These are phyloP conservation scores for Eupeodes corollae DNA, from an alignment of 1,140 invertebrate genomes.

Conservation along the genomic window DNA sequence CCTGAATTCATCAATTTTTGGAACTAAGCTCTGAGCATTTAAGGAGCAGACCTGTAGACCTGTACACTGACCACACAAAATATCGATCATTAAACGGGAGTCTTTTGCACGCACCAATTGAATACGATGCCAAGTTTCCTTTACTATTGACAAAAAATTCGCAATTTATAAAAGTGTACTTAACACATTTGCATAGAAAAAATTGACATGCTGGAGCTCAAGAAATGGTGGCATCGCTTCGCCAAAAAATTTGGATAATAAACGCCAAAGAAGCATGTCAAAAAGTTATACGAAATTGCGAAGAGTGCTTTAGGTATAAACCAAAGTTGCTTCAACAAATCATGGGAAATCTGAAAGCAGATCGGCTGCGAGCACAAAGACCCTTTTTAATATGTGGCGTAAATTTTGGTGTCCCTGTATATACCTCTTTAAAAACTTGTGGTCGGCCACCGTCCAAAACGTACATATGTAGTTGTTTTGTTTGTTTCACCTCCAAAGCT, in stretches of 20 bases:
- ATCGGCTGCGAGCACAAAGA: background rate
- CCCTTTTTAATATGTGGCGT: slow-evolving; percentile 7
- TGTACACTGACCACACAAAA: too few species aligned
- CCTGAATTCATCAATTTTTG: too few species aligned
- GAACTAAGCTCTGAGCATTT: too few species aligned
- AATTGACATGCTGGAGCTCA: slow-evolving; percentile 5
- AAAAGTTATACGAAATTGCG: slow-evolving; percentile 1
- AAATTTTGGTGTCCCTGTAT: slow-evolving; percentile 7
- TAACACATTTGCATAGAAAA: slow-evolving; percentile 1
- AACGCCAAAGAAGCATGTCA: slow-evolving; percentile 2
- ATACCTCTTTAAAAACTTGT: slow-evolving; percentile 2
- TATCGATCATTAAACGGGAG: too few species aligned
- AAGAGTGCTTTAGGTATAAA: slow-evolving; percentile 5
- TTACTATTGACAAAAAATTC: slow-evolving; percentile 1
- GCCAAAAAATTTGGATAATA: slow-evolving; percentile 6
- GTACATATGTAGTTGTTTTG: slow-evolving; percentile 13
- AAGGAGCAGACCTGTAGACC: too few species aligned
- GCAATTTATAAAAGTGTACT: slow-evolving; percentile 2
- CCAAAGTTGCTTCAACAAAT: slow-evolving; percentile 4
- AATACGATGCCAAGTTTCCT: slow-evolving; percentile 5
- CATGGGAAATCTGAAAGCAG: slow-evolving; percentile 3
- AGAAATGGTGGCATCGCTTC: slow-evolving; percentile 1
- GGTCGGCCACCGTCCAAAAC: slow-evolving; percentile 2
- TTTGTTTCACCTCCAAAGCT: slow-evolving; percentile 18
- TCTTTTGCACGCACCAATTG: slow-evolving; percentile 3